Evolutionary conservation across 1,140 invertebrate species (phyloP), one percentile per base, ranked within the genome.

Genomic region (Papilio aristodemus): DNA sequence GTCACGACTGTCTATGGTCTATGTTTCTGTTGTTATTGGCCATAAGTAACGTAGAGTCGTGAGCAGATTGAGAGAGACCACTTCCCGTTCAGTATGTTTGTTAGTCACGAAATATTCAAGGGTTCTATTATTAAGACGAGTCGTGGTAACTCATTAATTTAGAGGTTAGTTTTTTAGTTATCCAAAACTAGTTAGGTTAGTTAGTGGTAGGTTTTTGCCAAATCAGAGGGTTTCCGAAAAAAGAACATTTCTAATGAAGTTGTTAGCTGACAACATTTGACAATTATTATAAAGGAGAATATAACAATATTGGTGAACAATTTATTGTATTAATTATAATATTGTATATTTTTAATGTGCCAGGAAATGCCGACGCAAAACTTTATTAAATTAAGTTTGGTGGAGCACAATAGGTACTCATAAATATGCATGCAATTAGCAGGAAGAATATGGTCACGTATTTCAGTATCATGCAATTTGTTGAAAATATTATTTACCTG

Each of bases 41-140:
- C 46, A 46, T 19, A 54, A 54, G 22, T 9, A 19, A 54, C 22
- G 46, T 22, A 13, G 9, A 22, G 27, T 54, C 19, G 46, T 54
- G 46, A 54, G 46, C 22, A 3, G 46, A 32, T 32, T 39, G 11
- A 22, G 1, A 14, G 17, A 46, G 46, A 54, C 22, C 46, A 54
- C 19, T 54, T 54, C 46, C 46, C 22, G 22, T 10, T 22, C 19
- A 10, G 1, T 54, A 19, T 46, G 43, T 19, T 46, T n/a, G n/a
- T n/a, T 46, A 46, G 17, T 54, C 46, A 54, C 46, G 46, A 54
- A 54, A 54, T 54, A 13, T 54, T 13, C 46, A 54, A 54, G 19
- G 46, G 46, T 54, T 54, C 46, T 54, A 25, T 50, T 50, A 46
- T 10, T 8, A 46, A 46, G 8, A 17, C 17, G 1, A 32, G 27